A percentile compares a stretch with the other conserved stretches of the same genome.
phyloP scores from a whole-genome alignment of 2,113 vertebrate species.

The Murina feae region DNA sequence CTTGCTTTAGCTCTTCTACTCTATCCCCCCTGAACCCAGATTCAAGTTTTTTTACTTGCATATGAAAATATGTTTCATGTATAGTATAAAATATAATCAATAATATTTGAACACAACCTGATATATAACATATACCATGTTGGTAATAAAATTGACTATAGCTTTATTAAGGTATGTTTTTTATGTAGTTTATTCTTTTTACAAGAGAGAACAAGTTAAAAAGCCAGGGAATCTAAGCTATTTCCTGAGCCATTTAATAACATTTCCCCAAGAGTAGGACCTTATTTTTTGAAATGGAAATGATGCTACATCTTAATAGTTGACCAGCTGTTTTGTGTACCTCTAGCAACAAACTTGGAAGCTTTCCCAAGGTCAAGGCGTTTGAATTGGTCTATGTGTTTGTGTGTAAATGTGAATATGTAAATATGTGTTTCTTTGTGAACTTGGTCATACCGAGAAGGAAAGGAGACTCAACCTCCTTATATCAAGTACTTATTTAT shows the following conservation, averaged over 20 bases:
- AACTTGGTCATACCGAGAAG: neutral
- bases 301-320: neutral
- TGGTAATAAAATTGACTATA: neutral
- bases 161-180: constrained; percentile 24
- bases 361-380: neutral
- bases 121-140: neutral
- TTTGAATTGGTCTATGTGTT: neutral
- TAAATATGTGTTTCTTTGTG: neutral
- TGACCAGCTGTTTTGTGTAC: neutral
- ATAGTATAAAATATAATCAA: neutral
- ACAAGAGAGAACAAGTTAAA: neutral
- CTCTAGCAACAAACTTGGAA: constrained; percentile 18
- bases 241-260: constrained; percentile 1
- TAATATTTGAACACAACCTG: neutral
- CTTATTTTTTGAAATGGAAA: constrained; percentile 34
- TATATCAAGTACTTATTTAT: neutral
- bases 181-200: neutral
- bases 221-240: neutral
- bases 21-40: neutral
- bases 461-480: neutral
- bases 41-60: neutral
- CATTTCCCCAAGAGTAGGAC: neutral
- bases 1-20: neutral
- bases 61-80: neutral
- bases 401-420: neutral